Percentiles rank a stretch among this genome's conserved stretches.
Conservation (phyloP, 2,888 invertebrate genomes). For the Lordiphosa fenestrarum region DNA sequence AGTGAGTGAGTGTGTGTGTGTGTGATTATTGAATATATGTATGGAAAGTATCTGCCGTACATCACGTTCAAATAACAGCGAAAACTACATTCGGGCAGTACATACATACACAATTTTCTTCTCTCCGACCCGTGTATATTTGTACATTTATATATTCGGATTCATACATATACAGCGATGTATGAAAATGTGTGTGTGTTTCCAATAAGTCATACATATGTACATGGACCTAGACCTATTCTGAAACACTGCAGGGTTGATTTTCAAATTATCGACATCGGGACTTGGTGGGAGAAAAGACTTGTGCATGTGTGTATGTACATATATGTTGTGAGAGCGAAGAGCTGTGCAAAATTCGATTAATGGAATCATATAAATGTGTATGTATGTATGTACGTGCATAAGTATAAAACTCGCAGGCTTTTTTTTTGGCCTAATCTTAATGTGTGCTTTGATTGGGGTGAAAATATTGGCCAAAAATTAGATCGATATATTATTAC, state of each 20-base stretch:
- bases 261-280: constrained; percentile 5
- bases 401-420: too few relatives aligned
- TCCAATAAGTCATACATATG: background rate
- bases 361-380: constrained; percentile 4
- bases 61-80: background rate
- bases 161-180: background rate
- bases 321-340: background rate
- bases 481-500: too few relatives aligned
- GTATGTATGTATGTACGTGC: too few relatives aligned
- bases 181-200: background rate
- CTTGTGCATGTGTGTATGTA: background rate
- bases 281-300: constrained; percentile 1
- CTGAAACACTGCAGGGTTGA: constrained; percentile 8
- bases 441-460: too few relatives aligned
- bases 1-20: background rate
- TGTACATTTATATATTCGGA: background rate
- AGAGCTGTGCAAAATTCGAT: background rate
- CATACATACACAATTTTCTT: background rate
- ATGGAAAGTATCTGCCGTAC: too few relatives aligned
- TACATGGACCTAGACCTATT: constrained; percentile 7
- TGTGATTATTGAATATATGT: background rate
- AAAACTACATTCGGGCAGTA: background rate
- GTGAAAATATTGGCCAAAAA: too few relatives aligned
- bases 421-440: too few relatives aligned
- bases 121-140: background rate